A percentile compares a stretch with the other conserved stretches of the same genome.
Evolutionary conservation across 2,113 vertebrate species (phyloP).

Genomic region (Rhegmatorhina hoffmannsi): DNA sequence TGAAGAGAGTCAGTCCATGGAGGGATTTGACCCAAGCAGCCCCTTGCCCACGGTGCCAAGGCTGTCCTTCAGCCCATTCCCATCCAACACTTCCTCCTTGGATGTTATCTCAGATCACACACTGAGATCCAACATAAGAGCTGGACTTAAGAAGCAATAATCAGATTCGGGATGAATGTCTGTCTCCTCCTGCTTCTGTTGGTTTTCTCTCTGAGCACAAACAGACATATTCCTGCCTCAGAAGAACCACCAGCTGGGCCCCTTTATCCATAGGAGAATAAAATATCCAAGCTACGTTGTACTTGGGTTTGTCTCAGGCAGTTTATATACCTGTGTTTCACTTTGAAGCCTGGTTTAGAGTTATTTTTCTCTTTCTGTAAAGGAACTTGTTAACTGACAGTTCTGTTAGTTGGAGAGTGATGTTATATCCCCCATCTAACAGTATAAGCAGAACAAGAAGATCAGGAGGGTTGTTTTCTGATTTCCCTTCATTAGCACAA

Average conservation of each 20-base stretch:
- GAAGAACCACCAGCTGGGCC: neutral
- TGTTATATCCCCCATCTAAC: neutral
- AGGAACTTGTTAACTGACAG: neutral
- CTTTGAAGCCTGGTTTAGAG: neutral
- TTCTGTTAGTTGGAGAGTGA: neutral
- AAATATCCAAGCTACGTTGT: neutral
- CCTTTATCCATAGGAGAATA: neutral
- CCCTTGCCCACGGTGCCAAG: accelerated
- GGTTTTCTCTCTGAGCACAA: neutral
- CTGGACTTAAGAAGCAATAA: neutral
- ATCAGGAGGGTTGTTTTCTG: neutral
- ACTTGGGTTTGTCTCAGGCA: neutral
- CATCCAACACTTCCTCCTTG: accelerated
- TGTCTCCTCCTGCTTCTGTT: neutral
- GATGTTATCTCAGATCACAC: neutral
- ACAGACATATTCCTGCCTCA: neutral
- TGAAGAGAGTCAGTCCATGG: accelerated
- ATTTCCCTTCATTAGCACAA: neutral
- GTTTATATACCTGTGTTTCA: neutral
- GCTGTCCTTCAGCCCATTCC: neutral
- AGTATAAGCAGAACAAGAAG: neutral
- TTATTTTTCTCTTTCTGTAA: neutral
- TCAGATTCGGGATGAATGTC: neutral
- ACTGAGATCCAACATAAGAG: neutral
- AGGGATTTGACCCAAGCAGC: accelerated